Base-by-base conservation (phyloP, 2,888 invertebrate genomes). In the Lasioglossum pauxillum region DNA sequence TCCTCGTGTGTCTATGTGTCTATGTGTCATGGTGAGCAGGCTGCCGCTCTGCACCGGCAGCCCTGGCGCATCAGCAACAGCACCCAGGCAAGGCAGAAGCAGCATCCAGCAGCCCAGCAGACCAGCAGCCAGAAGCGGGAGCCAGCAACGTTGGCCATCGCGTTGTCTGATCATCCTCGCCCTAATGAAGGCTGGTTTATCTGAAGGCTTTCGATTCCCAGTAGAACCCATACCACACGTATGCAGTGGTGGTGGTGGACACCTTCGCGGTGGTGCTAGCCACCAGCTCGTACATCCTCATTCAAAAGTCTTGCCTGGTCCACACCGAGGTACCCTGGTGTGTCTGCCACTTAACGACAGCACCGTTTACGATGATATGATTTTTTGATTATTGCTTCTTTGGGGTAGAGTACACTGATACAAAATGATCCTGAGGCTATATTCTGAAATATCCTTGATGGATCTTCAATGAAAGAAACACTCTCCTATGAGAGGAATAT, bases 181-280 rank as follows among this genome's bases (percentile, higher is more conserved):
- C 94, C 95, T 95, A 95, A 95, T 95, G 95, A 95, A 95, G 95
- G 93, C 93, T 94, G 95, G 93, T 95, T 95, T 95, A 95, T 95
- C 95, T 95, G 94, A 94, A 94, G 94, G 93, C 94, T 94, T 94
- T 95, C 95, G 95, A 95, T 95, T 95, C 95, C 93, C 94, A 94
- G 95, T 95, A 95, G 94, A 95, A 94, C 94, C 94, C 94, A 93
- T 94, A 94, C 94, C 94, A 94, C 93, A 93, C 93, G 93, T 93
- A 92, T 89, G 90, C 90, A 88, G 87, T 91, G 92, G 91, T 94
- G 92, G 93, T 93, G 91, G 93, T 92, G 94, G 93, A 95, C 95
- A 95, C 95, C 95, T 95, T 93, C 93, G 91, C 92, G 93, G 93
- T 94, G 94, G 94, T 93, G 93, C 93, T 91, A 92, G 91, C 92